Evolutionary conservation across 2,888 invertebrate genomes (phyloP).

Genomic region (Stenoptilia bipunctidactyla): DNA sequence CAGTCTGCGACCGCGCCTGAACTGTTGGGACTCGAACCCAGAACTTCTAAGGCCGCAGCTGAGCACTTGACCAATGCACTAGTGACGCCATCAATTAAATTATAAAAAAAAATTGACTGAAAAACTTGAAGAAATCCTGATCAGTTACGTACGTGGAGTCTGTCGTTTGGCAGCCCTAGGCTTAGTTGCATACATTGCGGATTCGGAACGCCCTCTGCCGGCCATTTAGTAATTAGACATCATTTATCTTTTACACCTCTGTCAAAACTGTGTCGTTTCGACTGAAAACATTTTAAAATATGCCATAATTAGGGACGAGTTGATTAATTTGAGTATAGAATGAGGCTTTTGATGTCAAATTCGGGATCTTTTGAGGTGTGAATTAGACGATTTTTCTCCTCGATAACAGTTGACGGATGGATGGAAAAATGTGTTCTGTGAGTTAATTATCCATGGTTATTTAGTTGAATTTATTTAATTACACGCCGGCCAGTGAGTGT

Average conservation of each 20-base stretch:
- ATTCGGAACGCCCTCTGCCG: constrained; percentile 29
- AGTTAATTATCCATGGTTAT: constrained; percentile 60
- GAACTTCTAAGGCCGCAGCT: too few relatives aligned
- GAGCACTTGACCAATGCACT: too few relatives aligned
- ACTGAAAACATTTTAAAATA: constrained; percentile 54
- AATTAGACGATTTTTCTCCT: constrained; percentile 63
- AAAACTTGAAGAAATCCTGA: too few relatives aligned
- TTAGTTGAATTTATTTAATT: constrained; percentile 60
- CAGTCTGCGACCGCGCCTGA: too few relatives aligned
- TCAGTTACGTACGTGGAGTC: too few relatives aligned
- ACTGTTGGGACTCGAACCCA: too few relatives aligned
- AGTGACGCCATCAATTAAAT: too few relatives aligned
- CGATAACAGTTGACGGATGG: constrained; percentile 64
- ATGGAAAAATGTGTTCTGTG: constrained; percentile 40
- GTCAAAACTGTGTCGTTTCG: constrained; percentile 62
- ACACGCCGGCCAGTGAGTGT: constrained; percentile 22
- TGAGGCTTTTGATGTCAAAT: too few relatives aligned
- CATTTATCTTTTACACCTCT: constrained; percentile 57
- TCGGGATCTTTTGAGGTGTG: constrained; percentile 42
- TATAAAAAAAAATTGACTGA: too few relatives aligned
- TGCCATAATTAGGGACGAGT: constrained; percentile 46
- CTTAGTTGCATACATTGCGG: constrained; percentile 24
- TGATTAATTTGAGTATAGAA: constrained; percentile 42
- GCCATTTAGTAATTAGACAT: constrained; percentile 47
- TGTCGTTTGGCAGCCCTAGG: neutral